These are phyloP conservation scores for Drosophila grimshawi DNA, from an alignment of 1,140 invertebrate species.

Conservation along the genomic window DNA sequence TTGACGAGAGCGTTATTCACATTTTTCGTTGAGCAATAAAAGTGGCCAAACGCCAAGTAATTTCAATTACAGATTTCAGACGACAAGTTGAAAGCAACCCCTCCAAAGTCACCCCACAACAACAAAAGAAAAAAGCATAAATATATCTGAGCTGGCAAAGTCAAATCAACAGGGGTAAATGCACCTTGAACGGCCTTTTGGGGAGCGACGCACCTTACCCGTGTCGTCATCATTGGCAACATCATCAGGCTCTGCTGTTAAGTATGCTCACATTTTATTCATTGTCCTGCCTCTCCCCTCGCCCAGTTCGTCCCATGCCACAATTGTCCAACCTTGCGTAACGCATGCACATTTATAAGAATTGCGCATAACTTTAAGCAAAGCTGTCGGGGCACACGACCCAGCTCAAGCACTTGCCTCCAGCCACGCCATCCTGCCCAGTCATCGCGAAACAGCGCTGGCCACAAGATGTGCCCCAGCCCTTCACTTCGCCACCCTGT, in stretches of 20 bases:
- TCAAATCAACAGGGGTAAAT: constrained; percentile 48
- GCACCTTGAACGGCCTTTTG: constrained; percentile 57
- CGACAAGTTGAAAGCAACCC: constrained; percentile 41
- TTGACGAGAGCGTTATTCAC: constrained; percentile 49
- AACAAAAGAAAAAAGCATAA: constrained; percentile 25
- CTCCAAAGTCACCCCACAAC: not conserved
- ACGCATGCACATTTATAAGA: constrained; percentile 82
- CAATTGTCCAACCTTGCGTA: constrained; percentile 79
- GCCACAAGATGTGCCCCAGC: constrained; percentile 49
- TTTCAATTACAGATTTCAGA: constrained; percentile 74
- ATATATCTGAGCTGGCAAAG: constrained; percentile 20
- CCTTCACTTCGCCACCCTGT: constrained; percentile 2
- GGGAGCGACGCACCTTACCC: constrained; percentile 47
- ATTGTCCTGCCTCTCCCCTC: constrained; percentile 34
- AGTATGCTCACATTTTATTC: constrained; percentile 69
- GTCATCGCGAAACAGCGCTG: constrained; percentile 54
- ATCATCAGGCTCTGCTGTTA: constrained; percentile 50
- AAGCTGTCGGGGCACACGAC: constrained; percentile 67
- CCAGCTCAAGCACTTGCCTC: constrained; percentile 6
- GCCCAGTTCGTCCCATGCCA: constrained; percentile 1
- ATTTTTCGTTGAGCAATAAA: constrained; percentile 62
- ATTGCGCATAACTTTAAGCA: constrained; percentile 82
- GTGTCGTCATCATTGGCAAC: constrained; percentile 17
- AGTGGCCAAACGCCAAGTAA: constrained; percentile 65
- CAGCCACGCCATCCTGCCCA: not conserved